Evolutionary conservation across 2,888 invertebrate genomes (phyloP).

Genomic region (Dynastes maya): DNA sequence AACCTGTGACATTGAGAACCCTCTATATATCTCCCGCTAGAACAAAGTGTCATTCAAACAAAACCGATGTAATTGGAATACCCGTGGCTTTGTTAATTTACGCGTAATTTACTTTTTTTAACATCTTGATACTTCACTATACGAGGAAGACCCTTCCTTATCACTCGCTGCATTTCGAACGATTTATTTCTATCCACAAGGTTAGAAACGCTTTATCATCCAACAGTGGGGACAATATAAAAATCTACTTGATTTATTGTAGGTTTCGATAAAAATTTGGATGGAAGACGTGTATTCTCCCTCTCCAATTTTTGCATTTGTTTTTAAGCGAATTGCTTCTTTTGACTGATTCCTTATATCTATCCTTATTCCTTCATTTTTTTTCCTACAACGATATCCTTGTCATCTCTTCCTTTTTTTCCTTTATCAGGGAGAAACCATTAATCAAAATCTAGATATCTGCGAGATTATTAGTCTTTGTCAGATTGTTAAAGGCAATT

Average conservation of each 20-base stretch:
- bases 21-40: slow-evolving; percentile 53
- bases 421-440: slow-evolving; percentile 48
- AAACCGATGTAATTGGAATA: slow-evolving; percentile 57
- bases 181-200: slow-evolving; percentile 59
- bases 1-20: slow-evolving; percentile 57
- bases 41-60: slow-evolving; percentile 63
- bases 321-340: slow-evolving; percentile 57
- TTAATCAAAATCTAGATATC: slow-evolving; percentile 43
- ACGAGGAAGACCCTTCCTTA: slow-evolving; percentile 45
- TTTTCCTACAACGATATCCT: neutral
- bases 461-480: slow-evolving; percentile 14
- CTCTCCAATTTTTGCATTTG: slow-evolving; percentile 57
- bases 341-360: slow-evolving; percentile 46
- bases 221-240: slow-evolving; percentile 55
- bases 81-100: slow-evolving; percentile 48
- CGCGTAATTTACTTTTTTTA: slow-evolving; percentile 4
- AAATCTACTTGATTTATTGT: slow-evolving; percentile 57
- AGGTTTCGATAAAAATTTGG: slow-evolving; percentile 51
- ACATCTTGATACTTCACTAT: neutral
- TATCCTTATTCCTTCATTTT: slow-evolving; percentile 4
- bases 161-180: slow-evolving; percentile 52
- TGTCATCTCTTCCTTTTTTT: slow-evolving; percentile 37
- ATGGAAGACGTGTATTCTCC: slow-evolving; percentile 43
- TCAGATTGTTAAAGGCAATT: slow-evolving; percentile 20
- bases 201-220: slow-evolving; percentile 54